Evolutionary conservation across 2,888 invertebrate genomes (phyloP), one percentile per base, ranked within the genome.

Genomic region (Acanthosoma haemorrhoidale): DNA sequence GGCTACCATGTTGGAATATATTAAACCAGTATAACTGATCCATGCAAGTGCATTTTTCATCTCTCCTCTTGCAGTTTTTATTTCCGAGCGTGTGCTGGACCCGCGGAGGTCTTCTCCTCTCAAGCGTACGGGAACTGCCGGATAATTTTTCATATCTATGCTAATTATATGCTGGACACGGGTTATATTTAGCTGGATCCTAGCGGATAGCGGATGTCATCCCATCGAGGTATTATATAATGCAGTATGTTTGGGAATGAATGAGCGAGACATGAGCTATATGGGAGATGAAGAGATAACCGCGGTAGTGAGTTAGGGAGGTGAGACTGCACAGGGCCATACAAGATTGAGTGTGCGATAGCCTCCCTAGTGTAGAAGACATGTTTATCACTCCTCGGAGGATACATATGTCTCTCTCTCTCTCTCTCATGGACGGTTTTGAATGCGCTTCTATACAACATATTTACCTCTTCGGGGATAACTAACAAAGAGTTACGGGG

Each of bases 211-310:
- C 29, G 51, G 51, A 21, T n/a, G n/a, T n/a, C n/a, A 51, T 51
- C 29, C 29, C 29, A 51, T 51, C 29, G 25, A 8, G 51, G 51
- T 51, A 51, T 51, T 51, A 51, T 51, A 51, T 25, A 51, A 51
- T 51, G 51, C 29, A 25, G 5, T n/a, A 51, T 51, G 51, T 51
- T 29, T 3, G 51, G 29, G 51, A 25, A 51, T 51, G 51, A 51
- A 51, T 51, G 51, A 51, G 25, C 29, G 29, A 51, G 25, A 25
- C 25, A n/a, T 2, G n/a, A 25, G 51, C 13, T 51, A 51, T 51
- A 51, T 25, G 51, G 25, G 51, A 51, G 51, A 51, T 51, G 51
- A 51, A 51, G 51, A 51, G 51, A 51, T 51, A 51, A 51, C 51
- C 29, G n/a, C 51, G 4, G 2, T 6, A 1, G 51, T 51, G 51